These are phyloP conservation scores for Odontamblyopus rebecca DNA, from an alignment of 2,797 vertebrate species.

Conservation along the genomic window DNA sequence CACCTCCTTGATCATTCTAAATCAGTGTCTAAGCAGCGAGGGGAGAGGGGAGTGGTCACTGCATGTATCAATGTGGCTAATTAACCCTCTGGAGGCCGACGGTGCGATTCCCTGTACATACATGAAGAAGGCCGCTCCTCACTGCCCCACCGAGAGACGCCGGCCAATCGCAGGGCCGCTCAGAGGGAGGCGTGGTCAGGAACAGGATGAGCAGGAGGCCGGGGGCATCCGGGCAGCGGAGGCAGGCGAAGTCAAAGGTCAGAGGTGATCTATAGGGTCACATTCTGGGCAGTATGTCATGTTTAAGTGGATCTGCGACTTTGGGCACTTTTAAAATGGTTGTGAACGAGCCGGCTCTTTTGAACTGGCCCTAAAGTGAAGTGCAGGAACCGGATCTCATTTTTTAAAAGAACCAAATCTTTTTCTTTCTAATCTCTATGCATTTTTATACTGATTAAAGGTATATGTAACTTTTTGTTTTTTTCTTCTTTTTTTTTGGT, in stretches of 20 bases:
- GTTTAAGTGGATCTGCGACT: not conserved
- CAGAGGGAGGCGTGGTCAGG: conserved; percentile 42
- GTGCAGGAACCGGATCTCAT: no score
- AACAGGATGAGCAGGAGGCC: conserved; percentile 33
- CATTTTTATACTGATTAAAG: no score
- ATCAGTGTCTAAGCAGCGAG: conserved; percentile 73
- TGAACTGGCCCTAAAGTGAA: no score
- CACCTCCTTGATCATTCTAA: conserved; percentile 58
- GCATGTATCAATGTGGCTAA: conserved; percentile 82
- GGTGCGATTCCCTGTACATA: conserved; percentile 81
- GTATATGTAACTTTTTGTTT: no score
- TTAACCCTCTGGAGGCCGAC: conserved; percentile 84
- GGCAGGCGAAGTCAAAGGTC: conserved; percentile 12
- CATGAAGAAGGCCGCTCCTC: conserved; percentile 72
- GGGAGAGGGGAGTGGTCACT: conserved; percentile 80
- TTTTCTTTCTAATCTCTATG: no score
- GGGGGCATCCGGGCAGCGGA: conserved; percentile 22
- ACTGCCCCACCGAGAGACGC: conserved; percentile 73
- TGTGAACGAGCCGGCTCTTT: not conserved
- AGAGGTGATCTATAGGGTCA: not conserved
- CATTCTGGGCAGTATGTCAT: not conserved
- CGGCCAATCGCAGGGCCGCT: conserved; percentile 75
- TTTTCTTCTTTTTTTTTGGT: no score
- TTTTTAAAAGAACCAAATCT: no score
- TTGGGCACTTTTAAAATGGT: not conserved